A percentile compares a stretch with the other conserved stretches of the same genome.
Evolutionary conservation across 2,113 vertebrate genomes (phyloP).

Genomic region (human): GRCh38 chr16:34369001-34369500

Average conservation of each 20-base stretch:
- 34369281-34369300: background rate
- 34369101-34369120: background rate
- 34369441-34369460: conserved; percentile 74
- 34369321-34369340: background rate
- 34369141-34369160: background rate
- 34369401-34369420: background rate
- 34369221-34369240: background rate
- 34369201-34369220: rapidly evolving
- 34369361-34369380: conserved; percentile 37
- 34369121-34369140: background rate
- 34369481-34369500: conserved; percentile 31
- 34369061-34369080: background rate
- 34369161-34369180: background rate
- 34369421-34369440: conserved; percentile 61
- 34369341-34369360: conserved; percentile 31
- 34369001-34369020: background rate
- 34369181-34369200: too few relatives aligned
- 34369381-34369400: conserved; percentile 73
- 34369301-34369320: background rate
- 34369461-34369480: conserved; percentile 32
- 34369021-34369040: conserved; percentile 31
- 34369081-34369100: conserved; percentile 30
- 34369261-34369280: background rate
- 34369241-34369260: background rate
- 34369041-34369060: background rate